Evolutionary conservation across 1,140 invertebrate species (phyloP), one percentile per base, ranked within the genome.

Genomic region (Drosophila biarmipes): DNA sequence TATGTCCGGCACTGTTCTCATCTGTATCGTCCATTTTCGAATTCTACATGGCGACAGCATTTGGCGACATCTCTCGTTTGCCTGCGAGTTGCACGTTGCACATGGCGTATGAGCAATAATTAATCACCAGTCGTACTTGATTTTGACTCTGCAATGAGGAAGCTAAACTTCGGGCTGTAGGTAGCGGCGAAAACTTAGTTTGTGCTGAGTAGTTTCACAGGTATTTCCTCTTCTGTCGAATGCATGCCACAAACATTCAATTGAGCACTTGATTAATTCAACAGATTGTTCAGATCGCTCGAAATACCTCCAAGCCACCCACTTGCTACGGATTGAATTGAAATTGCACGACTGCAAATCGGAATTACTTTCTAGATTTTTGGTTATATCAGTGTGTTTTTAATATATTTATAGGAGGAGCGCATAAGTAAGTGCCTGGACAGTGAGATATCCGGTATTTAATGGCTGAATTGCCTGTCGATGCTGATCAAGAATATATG

Each of bases 21-120:
- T 56, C 29, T 21, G 38, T 40, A 49, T 51, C 52, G 56, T 40
- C 48, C 19, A 40, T 45, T 69, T 51, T 54, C 62, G 40, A 68
- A 72, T 74, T 73, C 34, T 53, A 10, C 57, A 53, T 49, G 42
- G 37, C 72, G 31, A 58, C 38, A 15, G 55, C 59, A 54, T 73
- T 80, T 67, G 49, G 69, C 78, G 79, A 81, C 73, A 62, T 87
- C 64, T 46, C 73, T 53, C 46, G 15, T 40, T 51, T 24, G 43
- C 45, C 24, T 37, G 51, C 17, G 8, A 34, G 54, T 43, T 84
- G 74, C 71, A 90, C 66, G 61, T 90, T 87, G 74, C 84, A 85
- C 77, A 85, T 68, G 77, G 66, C 82, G 82, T 87, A 80, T 86
- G 55, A 51, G 80, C 40, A 66, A 80, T 31, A 76, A 59, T 72